phyloP scores from a whole-genome alignment of 1,140 invertebrate species.

The Leptinotarsa lineolata region DNA sequence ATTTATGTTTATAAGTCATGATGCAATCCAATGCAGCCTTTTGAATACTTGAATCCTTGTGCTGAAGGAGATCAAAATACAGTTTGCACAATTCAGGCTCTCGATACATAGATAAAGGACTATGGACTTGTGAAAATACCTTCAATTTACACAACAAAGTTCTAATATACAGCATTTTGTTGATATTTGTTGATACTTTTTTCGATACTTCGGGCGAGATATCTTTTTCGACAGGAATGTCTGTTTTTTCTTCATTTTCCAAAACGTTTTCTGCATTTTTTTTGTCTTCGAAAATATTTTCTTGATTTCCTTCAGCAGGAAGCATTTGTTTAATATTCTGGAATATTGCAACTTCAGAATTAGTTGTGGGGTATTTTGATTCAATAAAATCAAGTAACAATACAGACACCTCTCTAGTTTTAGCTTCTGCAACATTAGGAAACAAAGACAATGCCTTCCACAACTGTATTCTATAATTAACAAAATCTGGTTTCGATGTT shows the following conservation, averaged over 20 bases:
- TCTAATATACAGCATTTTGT: constrained; percentile 56
- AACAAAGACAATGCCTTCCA: constrained; percentile 80
- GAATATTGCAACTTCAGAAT: constrained; percentile 57
- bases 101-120: constrained; percentile 77
- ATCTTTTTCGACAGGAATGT: background rate
- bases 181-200: background rate
- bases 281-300: constrained; percentile 44
- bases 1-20: constrained; percentile 80
- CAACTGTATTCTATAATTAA: constrained; percentile 77
- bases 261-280: constrained; percentile 31
- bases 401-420: constrained; percentile 76
- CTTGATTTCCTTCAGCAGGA: constrained; percentile 36
- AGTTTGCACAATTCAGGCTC: constrained; percentile 75
- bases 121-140: constrained; percentile 78
- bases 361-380: constrained; percentile 59
- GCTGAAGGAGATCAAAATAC: constrained; percentile 78
- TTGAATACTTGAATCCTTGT: constrained; percentile 78
- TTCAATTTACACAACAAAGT: constrained; percentile 73
- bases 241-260: background rate
- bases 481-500: constrained; percentile 67
- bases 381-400: constrained; percentile 76
- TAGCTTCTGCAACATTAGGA: constrained; percentile 73
- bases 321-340: constrained; percentile 59
- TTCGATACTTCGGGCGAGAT: background rate
- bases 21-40: constrained; percentile 84